Evolutionary conservation across 1,140 invertebrate species (phyloP).

Genomic region (Palaemon carinicauda): DNA sequence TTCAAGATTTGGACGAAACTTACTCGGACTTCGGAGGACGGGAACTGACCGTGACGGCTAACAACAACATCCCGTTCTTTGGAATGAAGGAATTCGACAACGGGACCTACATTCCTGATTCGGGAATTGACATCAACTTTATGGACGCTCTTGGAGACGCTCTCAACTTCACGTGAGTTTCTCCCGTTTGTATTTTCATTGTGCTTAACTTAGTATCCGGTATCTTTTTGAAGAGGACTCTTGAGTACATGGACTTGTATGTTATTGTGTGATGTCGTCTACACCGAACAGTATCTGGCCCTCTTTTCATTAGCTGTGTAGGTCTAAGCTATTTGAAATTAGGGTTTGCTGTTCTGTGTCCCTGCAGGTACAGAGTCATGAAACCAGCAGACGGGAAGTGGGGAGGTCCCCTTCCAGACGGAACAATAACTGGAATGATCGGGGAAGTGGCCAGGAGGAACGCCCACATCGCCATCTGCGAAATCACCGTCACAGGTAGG

Average conservation of each 20-base stretch:
- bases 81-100: slow-evolving; percentile 21
- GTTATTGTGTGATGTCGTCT: too few species aligned
- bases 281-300: too few species aligned
- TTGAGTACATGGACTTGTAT: too few species aligned
- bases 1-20: not conserved
- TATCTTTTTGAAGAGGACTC: not conserved
- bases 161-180: slow-evolving; percentile 38
- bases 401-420: slow-evolving; percentile 10
- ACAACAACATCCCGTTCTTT: slow-evolving; percentile 34
- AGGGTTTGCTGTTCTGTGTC: not conserved
- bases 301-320: too few species aligned
- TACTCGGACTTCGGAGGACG: slow-evolving; percentile 14
- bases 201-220: not conserved
- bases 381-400: slow-evolving; percentile 28
- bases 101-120: slow-evolving; percentile 7
- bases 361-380: slow-evolving; percentile 1
- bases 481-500: slow-evolving; percentile 30
- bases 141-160: slow-evolving; percentile 5
- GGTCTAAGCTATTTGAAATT: too few species aligned
- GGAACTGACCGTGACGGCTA: slow-evolving; percentile 17
- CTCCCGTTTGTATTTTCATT: not conserved
- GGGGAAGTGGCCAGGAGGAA: slow-evolving; percentile 25
- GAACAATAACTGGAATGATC: slow-evolving; percentile 15
- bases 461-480: slow-evolving; percentile 25
- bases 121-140: slow-evolving; percentile 14